Conservation (phyloP, 2,888 invertebrate genomes). For the Sphaerophoria taeniata region DNA sequence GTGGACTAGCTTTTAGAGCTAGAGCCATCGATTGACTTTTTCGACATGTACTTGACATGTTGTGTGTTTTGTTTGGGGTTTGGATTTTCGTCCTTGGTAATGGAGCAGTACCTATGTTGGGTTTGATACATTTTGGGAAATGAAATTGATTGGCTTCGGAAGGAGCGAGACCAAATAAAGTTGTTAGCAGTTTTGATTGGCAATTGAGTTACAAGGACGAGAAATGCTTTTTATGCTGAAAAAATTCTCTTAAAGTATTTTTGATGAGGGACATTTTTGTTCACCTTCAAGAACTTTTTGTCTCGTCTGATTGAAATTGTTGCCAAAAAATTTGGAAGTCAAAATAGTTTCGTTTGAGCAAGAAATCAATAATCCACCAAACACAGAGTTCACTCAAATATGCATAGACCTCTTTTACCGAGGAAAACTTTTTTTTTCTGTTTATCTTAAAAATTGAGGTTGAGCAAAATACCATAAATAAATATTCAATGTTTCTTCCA, state of each 20-base stretch:
- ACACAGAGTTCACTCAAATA: conserved; percentile 56
- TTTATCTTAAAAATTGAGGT: not conserved
- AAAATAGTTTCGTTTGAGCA: too few species aligned
- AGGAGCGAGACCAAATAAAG: not conserved
- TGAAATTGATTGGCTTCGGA: not conserved
- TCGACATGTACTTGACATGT: conserved; percentile 54
- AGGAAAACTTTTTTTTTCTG: too few species aligned
- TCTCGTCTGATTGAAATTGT: too few species aligned
- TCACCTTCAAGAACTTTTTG: too few species aligned
- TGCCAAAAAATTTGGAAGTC: too few species aligned
- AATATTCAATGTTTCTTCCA: conserved; percentile 56
- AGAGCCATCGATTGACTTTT: conserved; percentile 59
- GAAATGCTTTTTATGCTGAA: too few species aligned
- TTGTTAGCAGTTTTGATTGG: not conserved
- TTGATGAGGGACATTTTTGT: too few species aligned
- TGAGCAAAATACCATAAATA: conserved; percentile 40
- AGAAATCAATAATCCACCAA: too few species aligned
- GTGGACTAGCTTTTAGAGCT: conserved; percentile 2
- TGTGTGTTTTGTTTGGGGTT: conserved; percentile 10
- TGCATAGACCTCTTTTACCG: conserved; percentile 40
- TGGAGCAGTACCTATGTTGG: not conserved
- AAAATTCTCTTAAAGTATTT: too few species aligned
- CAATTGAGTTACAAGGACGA: too few species aligned
- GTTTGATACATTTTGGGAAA: not conserved
- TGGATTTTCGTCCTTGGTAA: not conserved